Base-by-base conservation (phyloP, 2,113 vertebrate genomes). In the Sisor rabdophorus region DNA sequence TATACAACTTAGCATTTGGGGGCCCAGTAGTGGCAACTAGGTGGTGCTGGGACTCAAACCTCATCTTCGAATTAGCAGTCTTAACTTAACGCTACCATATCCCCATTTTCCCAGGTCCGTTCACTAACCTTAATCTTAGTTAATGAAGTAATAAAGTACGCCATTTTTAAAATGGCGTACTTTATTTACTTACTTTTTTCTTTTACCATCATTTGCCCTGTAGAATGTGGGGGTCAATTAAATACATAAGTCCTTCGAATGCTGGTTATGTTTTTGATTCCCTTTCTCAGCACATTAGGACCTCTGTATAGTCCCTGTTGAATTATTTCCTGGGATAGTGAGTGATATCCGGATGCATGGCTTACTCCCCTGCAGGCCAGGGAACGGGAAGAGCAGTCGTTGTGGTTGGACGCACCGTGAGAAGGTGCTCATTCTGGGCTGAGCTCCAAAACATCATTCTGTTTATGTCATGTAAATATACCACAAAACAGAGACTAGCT, bases 351-450 rank as follows among this genome's bases (percentile, higher is more conserved):
- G 28, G 65, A 52, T 28, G 19, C 20, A 6, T 32, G 75, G 70
- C 75, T 55, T 24, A 7, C 65, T 30, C 24, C 24, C 7, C 20
- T 10, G 3, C 20, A 77, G 26, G 32, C 32, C 63, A 75, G 24
- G 19, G 17, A 16, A 26, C 24, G 26, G 47, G 9, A 22, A 13
- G 20, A 12, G 53, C 22, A 60, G 28, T 73, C 15, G n/a, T 20
- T 71, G 59, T 30, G 59, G 58, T 71, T 52, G 24, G 26, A 67
- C 19, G 67, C 60, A 44, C 59, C 3, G 13, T 24, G 53, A 76
- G 76, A 67, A 61, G 61, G 60, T 67, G 30, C 22, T 56, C 72
- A 15, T 28, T 77, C 75, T 73, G 71, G 68, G 71, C 72, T 75
- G 52, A 55, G 53, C 53, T 72, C 52, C 60, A 75, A 40, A 74